Evolutionary conservation across 1,140 invertebrate species (phyloP), one percentile per base, ranked within the genome.

Genomic region (Drosophila baimaii): DNA sequence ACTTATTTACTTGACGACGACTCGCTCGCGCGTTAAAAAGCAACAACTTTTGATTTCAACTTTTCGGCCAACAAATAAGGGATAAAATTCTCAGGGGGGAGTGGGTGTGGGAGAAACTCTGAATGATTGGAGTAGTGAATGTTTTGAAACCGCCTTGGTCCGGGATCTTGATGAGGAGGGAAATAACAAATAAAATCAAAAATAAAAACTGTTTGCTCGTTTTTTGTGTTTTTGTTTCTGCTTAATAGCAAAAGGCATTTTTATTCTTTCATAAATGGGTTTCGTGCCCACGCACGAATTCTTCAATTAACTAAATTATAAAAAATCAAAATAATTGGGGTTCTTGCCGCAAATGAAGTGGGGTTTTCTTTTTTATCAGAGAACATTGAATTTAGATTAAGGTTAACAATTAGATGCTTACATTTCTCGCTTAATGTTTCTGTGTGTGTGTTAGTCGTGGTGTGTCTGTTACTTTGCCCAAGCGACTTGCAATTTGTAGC

Each of bases 271-370:
- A 74, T 81, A 49, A 62, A 56, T 64, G 54, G 47, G 31, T 52
- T 73, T 61, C 52, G 29, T 76, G 61, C 29, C 31, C 39, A 49
- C 25, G 25, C 65, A 71, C 68, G 43, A 71, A 49, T 68, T 63
- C 61, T 69, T 81, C 73, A 85, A 88, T 85, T 88, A 68, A 82
- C 82, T 85, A 88, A 85, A 72, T 76, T 76, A 66, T 51, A 73
- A 51, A 76, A 66, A 77, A 66, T 43, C 35, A 73, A 64, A 47
- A 57, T 47, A 44, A 56, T 59, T 61, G 25, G 66, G 25, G 66
- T 25, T 49, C 12, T 46, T 57, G 35, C 44, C 61, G 68, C 62
- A 81, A 68, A 72, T 35, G 54, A 66, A 71, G n/a, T 37, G 29
- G 47, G 19, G 5, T 23, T 27, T 27, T 44, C 0, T 5, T n/a